Conservation (phyloP, 2,888 invertebrate species). For the Coleophora deauratella region DNA sequence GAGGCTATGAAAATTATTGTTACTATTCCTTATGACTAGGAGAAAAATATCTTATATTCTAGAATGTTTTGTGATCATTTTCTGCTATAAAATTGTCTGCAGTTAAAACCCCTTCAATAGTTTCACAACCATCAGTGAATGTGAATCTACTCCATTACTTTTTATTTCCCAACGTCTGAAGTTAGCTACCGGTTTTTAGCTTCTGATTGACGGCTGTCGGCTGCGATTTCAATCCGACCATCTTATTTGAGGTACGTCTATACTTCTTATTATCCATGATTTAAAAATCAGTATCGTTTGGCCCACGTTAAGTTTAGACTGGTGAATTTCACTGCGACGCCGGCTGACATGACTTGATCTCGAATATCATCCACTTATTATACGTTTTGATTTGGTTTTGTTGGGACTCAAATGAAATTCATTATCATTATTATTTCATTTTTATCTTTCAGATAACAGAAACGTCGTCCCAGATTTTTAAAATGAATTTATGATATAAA, state of each 20-base stretch:
- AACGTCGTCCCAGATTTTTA: too few species aligned
- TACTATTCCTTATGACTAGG: too few species aligned
- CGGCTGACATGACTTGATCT: constrained; percentile 60
- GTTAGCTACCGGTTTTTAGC: constrained; percentile 71
- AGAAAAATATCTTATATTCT: too few species aligned
- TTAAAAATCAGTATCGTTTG: constrained; percentile 24
- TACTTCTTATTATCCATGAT: constrained; percentile 8
- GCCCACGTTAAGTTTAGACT: constrained; percentile 11
- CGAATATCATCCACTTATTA: constrained; percentile 70
- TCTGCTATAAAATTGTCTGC: too few species aligned
- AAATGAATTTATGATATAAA: too few species aligned
- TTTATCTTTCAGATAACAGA: too few species aligned
- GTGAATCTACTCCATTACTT: constrained; percentile 45
- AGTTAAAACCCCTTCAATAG: too few species aligned
- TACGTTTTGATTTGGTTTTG: too few species aligned
- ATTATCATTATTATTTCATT: too few species aligned
- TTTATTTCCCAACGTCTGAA: constrained; percentile 61
- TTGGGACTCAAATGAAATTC: too few species aligned
- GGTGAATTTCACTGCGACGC: constrained; percentile 60
- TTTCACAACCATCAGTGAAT: not conserved
- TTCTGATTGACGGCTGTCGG: constrained; percentile 73
- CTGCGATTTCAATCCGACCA: constrained; percentile 53
- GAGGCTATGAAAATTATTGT: too few species aligned
- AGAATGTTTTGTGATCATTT: too few species aligned
- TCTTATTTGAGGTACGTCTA: constrained; percentile 20